phyloP scores from a whole-genome alignment of 2,888 invertebrate species.

The Nomada fabriciana region DNA sequence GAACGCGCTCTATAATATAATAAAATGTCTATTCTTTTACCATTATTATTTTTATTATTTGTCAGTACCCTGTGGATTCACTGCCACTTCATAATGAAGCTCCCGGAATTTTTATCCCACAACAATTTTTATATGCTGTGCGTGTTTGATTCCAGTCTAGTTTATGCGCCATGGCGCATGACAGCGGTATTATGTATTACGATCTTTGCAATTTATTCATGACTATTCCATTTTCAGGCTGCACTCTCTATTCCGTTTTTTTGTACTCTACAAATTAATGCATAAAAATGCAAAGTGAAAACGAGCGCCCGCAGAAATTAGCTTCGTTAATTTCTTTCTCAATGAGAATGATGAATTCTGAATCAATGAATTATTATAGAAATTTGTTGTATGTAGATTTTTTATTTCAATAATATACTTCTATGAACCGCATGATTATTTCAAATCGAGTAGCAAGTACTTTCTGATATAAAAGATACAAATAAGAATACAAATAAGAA shows the following conservation, averaged over 20 bases:
- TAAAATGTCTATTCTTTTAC: not conserved
- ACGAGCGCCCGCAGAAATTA: not conserved
- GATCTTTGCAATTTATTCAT: constrained; percentile 35
- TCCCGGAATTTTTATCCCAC: not conserved
- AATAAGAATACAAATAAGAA: too few species aligned
- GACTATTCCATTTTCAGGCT: constrained; percentile 32
- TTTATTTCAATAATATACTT: not conserved
- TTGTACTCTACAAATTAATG: constrained; percentile 21
- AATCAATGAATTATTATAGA: not conserved
- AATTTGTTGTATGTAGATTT: not conserved
- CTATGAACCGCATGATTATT: not conserved
- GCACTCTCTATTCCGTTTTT: constrained; percentile 32
- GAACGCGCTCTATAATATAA: too few species aligned
- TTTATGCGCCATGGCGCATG: constrained; percentile 57
- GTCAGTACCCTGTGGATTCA: too few species aligned
- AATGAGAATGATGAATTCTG: not conserved
- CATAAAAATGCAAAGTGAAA: constrained; percentile 28
- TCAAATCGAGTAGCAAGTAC: too few species aligned
- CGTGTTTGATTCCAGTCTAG: constrained; percentile 16
- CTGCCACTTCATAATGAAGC: not conserved
- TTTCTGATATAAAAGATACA: too few species aligned
- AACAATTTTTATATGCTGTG: not conserved
- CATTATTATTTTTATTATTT: not conserved
- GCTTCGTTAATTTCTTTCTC: not conserved
- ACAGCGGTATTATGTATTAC: constrained; percentile 52